Evolutionary conservation across 2,797 vertebrate species (phyloP).

Genomic region (Cyprinodon diabolis): DNA sequence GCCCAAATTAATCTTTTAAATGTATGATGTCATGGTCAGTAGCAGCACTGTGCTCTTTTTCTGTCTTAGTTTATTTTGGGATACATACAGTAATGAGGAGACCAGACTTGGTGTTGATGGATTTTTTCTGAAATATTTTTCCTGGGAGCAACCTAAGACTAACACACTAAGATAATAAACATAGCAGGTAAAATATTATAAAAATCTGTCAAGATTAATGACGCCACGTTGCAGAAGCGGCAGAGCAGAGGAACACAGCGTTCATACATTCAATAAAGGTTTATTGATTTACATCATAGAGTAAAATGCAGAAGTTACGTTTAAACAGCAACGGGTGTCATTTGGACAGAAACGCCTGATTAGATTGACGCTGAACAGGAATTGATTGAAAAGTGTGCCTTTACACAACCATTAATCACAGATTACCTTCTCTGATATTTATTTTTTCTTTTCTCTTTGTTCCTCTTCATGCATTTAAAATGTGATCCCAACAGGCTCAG

Average conservation of each 20-base stretch:
- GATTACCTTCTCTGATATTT: constrained; percentile 9
- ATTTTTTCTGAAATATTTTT: constrained; percentile 65
- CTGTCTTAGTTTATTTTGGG: constrained; percentile 47
- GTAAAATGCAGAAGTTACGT: constrained; percentile 19
- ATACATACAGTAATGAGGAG: constrained; percentile 25
- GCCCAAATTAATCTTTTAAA: constrained; percentile 19
- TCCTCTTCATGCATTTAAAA: constrained; percentile 23
- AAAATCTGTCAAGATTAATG: constrained; percentile 61
- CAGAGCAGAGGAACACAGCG: constrained; percentile 5
- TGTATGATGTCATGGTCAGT: constrained; percentile 27
- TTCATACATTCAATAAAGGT: constrained; percentile 35
- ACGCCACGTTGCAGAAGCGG: constrained; percentile 25
- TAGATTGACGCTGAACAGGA: constrained; percentile 6
- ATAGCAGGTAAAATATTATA: constrained; percentile 55
- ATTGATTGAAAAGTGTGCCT: constrained; percentile 5
- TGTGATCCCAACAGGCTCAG: constrained; percentile 28
- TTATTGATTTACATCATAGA: constrained; percentile 56
- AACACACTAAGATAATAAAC: constrained; percentile 63
- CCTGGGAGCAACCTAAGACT: constrained; percentile 55
- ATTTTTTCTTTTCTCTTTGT: constrained; percentile 18
- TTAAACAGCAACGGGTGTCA: constrained; percentile 23
- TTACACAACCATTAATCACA: constrained; percentile 16
- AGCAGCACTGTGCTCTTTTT: constrained; percentile 32
- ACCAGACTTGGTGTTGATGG: constrained; percentile 30
- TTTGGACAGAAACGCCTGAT: constrained; percentile 17